A percentile compares a stretch with the other conserved stretches of the same genome.
Conservation (phyloP, 2,888 invertebrate genomes). For the Tridacna crocea region DNA sequence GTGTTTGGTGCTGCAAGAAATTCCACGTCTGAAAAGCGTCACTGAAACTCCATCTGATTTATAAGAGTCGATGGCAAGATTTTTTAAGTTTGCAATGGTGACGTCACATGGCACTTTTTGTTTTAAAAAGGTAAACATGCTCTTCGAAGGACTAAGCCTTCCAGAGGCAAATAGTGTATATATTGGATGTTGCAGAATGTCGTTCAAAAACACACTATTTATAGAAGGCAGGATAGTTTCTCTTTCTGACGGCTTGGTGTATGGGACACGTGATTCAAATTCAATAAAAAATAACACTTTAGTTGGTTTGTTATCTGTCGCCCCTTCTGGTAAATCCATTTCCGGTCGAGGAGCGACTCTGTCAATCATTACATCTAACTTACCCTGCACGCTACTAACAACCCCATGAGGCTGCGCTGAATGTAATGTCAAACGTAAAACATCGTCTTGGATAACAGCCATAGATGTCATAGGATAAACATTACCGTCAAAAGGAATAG, state of each 20-base stretch:
- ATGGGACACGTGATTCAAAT: slow-evolving; percentile 34
- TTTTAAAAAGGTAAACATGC: slow-evolving; percentile 30
- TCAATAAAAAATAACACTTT: slow-evolving; percentile 48
- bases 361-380: slow-evolving; percentile 82
- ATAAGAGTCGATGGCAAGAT: slow-evolving; percentile 38
- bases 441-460: slow-evolving; percentile 76
- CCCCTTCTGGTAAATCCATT: slow-evolving; percentile 80
- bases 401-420: slow-evolving; percentile 82
- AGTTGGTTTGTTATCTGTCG: slow-evolving; percentile 76
- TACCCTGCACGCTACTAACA: slow-evolving; percentile 74
- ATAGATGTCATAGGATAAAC: slow-evolving; percentile 82
- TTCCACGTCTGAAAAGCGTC: slow-evolving; percentile 47
- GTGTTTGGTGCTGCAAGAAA: slow-evolving; percentile 28
- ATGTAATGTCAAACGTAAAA: slow-evolving; percentile 75
- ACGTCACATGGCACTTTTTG: slow-evolving; percentile 50
- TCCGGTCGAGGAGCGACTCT: slow-evolving; percentile 79
- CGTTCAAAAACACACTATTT: slow-evolving; percentile 55
- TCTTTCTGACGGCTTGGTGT: slow-evolving; percentile 22
- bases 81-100: slow-evolving; percentile 55
- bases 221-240: slow-evolving; percentile 50
- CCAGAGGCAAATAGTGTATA: slow-evolving; percentile 41
- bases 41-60: slow-evolving; percentile 49
- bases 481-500: slow-evolving; percentile 78
- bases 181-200: slow-evolving; percentile 57
- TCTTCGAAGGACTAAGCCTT: slow-evolving; percentile 11